Conservation (phyloP, 2,113 vertebrate species). For the Pelecanoides urinatrix region DNA sequence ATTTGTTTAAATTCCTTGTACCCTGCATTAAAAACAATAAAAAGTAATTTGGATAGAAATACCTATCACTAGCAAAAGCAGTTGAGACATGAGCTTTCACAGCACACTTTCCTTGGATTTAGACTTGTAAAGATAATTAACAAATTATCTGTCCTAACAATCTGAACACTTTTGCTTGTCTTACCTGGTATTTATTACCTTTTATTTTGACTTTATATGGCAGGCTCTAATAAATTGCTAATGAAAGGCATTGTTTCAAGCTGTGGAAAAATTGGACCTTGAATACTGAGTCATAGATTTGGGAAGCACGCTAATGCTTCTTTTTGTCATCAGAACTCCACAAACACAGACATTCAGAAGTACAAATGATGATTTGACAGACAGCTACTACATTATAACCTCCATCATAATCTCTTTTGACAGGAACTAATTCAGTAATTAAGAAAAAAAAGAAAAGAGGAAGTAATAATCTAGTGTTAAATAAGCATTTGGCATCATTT, state of each 20-base stretch:
- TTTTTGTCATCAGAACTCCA: background rate
- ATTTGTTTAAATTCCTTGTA: background rate
- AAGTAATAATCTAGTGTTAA: background rate
- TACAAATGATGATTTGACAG: background rate
- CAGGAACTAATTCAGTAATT: background rate
- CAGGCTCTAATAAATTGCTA: background rate
- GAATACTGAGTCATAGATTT: background rate
- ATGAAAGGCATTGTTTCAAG: background rate
- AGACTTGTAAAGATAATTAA: background rate
- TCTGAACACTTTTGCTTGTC: background rate
- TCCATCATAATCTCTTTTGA: background rate
- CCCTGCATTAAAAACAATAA: background rate
- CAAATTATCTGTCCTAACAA: background rate
- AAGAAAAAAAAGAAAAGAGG: background rate
- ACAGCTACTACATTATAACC: background rate
- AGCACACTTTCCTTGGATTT: background rate
- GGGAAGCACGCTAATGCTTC: background rate
- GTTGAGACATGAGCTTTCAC: background rate
- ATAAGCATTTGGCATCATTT: background rate
- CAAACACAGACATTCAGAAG: background rate
- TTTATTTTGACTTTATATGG: background rate
- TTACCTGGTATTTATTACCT: background rate
- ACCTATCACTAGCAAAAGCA: background rate
- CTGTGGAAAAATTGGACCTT: background rate
- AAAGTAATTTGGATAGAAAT: background rate